phyloP scores from a whole-genome alignment of 2,797 vertebrate species.

The Peromyscus nudipes region DNA sequence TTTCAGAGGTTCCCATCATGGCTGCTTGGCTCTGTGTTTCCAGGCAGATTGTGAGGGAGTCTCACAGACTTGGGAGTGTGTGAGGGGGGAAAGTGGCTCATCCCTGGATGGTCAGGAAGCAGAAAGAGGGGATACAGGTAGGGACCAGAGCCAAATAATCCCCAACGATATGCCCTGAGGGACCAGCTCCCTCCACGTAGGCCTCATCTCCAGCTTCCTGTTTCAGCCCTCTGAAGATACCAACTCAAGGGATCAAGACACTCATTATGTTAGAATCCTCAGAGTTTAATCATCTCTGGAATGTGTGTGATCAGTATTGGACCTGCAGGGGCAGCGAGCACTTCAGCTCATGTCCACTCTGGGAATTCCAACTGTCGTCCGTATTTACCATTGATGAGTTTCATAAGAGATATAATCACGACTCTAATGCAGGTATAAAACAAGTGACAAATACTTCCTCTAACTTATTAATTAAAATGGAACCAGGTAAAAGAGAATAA shows the following conservation, averaged over 20 bases:
- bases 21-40: not conserved
- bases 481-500: not conserved
- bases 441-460: not conserved
- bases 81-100: not conserved
- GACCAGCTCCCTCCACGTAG: not conserved
- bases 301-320: not conserved
- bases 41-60: not conserved
- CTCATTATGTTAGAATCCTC: not conserved
- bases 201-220: no score
- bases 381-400: not conserved
- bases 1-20: not conserved
- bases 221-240: no score
- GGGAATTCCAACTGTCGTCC: not conserved
- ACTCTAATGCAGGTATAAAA: not conserved
- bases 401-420: not conserved
- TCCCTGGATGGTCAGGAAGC: not conserved
- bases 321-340: no score
- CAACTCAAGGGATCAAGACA: not conserved
- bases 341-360: not conserved
- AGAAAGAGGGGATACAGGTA: not conserved
- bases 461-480: not conserved
- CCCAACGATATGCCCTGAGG: not conserved
- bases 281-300: not conserved
- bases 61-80: not conserved
- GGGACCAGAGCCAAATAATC: not conserved